Conservation (phyloP, 1,140 invertebrate species). For the Bombyx mandarina region DNA sequence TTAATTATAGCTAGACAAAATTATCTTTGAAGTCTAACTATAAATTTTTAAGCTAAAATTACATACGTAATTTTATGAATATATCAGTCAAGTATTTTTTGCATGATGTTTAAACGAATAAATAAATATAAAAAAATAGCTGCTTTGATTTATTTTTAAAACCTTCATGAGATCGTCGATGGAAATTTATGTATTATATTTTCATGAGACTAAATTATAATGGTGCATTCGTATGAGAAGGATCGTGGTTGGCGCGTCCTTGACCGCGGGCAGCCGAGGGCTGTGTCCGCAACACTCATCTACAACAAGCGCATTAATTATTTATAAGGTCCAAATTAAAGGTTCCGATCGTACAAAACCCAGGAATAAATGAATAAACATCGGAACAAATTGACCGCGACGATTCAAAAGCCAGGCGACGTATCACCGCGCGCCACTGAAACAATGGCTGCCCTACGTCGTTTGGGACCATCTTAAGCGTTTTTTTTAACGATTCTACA, state of each 20-base stretch:
- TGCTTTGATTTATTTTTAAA: no score
- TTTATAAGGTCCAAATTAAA: slow-evolving; percentile 59
- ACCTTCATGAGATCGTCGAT: no score
- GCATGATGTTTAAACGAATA: no score
- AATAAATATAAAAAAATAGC: no score
- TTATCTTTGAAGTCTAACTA: no score
- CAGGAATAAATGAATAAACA: slow-evolving; percentile 55
- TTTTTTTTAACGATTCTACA: slow-evolving; percentile 4
- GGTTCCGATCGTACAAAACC: slow-evolving; percentile 33
- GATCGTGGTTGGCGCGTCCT: slow-evolving; percentile 31
- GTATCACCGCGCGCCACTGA: not conserved
- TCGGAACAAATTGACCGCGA: slow-evolving; percentile 39
- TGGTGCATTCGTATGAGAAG: slow-evolving; percentile 1
- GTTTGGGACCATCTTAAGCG: slow-evolving; percentile 9
- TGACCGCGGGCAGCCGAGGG: slow-evolving; percentile 34
- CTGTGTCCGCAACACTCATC: slow-evolving; percentile 29
- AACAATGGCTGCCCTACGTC: slow-evolving; percentile 24
- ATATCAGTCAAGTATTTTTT: no score
- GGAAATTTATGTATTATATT: no score
- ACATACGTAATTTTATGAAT: no score
- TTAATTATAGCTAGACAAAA: no score
- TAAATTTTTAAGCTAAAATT: no score
- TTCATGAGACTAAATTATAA: not conserved
- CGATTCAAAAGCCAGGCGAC: slow-evolving; percentile 12
- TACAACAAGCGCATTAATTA: slow-evolving; percentile 43